These are phyloP conservation scores for Diachasmimorpha longicaudata DNA, from an alignment of 1,140 invertebrate genomes.

Conservation along the genomic window DNA sequence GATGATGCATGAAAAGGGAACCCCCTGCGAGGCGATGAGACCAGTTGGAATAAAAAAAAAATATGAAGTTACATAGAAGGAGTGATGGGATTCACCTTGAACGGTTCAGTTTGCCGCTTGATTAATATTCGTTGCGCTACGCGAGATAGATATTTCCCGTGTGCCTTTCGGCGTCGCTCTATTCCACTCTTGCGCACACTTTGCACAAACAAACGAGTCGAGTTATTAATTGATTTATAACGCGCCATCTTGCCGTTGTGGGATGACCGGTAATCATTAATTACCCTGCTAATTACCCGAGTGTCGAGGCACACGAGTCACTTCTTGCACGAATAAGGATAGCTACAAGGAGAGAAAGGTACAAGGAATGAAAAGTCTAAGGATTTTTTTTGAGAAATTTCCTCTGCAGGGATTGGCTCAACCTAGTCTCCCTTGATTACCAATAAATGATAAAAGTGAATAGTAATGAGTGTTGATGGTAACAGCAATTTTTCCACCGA, in stretches of 20 bases:
- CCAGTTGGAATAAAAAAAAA: not conserved
- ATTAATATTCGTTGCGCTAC: slow-evolving; percentile 34
- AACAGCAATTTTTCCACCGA: no score
- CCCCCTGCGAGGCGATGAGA: slow-evolving; percentile 27
- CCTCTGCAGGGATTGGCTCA: no score
- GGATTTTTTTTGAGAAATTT: no score
- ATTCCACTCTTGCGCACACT: not conserved
- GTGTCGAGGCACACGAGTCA: slow-evolving; percentile 34
- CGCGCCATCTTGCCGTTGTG: slow-evolving; percentile 42
- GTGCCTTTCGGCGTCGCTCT: not conserved
- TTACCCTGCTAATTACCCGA: slow-evolving; percentile 46
- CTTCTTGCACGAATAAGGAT: not conserved
- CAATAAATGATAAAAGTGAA: no score
- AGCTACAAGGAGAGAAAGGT: no score
- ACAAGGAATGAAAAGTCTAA: no score
- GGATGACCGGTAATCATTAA: slow-evolving; percentile 47
- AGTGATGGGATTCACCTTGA: not conserved
- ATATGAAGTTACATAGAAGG: not conserved
- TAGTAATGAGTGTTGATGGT: no score
- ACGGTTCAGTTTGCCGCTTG: slow-evolving; percentile 26
- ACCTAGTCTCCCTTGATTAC: no score
- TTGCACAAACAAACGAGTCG: slow-evolving; percentile 35
- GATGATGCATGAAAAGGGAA: slow-evolving; percentile 31
- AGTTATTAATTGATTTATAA: slow-evolving; percentile 53
- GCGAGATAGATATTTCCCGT: not conserved